Conservation (phyloP, 2,888 invertebrate species). For the Cacoxenus indagator region DNA sequence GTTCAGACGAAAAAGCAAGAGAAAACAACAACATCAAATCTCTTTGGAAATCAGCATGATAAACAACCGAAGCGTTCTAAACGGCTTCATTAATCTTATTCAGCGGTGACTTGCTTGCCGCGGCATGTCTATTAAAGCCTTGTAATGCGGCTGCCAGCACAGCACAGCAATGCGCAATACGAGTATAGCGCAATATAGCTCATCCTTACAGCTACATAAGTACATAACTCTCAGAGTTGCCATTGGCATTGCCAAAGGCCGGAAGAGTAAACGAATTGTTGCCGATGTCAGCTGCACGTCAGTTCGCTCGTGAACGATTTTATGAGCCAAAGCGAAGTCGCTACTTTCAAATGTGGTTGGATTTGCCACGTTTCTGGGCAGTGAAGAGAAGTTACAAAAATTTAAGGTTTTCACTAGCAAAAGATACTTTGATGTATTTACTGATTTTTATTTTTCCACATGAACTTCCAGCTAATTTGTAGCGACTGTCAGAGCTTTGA, state of each 20-base stretch:
- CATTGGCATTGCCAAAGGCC: constrained; percentile 39
- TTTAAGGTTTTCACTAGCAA: too few species aligned
- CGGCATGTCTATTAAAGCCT: constrained; percentile 54
- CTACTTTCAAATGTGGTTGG: not conserved
- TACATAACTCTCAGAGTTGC: constrained; percentile 27
- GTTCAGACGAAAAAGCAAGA: not conserved
- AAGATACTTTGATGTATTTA: too few species aligned
- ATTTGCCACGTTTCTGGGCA: too few species aligned
- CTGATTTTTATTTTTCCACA: too few species aligned
- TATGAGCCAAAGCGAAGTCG: constrained; percentile 47
- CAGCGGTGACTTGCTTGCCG: constrained; percentile 50
- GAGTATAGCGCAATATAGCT: not conserved
- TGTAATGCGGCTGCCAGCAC: constrained; percentile 44
- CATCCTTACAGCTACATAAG: not conserved
- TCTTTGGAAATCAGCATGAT: constrained; percentile 47
- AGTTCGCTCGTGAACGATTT: constrained; percentile 48
- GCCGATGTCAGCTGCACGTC: constrained; percentile 59
- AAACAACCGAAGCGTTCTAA: constrained; percentile 68
- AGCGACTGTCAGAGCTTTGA: not conserved
- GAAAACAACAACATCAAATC: not conserved
- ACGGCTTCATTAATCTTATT: constrained; percentile 69
- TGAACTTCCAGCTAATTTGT: too few species aligned
- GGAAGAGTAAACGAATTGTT: constrained; percentile 41
- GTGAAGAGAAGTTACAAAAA: too few species aligned
- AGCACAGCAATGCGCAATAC: not conserved